Base-by-base conservation (phyloP, 2,888 invertebrate genomes). In the Hyles lineata region DNA sequence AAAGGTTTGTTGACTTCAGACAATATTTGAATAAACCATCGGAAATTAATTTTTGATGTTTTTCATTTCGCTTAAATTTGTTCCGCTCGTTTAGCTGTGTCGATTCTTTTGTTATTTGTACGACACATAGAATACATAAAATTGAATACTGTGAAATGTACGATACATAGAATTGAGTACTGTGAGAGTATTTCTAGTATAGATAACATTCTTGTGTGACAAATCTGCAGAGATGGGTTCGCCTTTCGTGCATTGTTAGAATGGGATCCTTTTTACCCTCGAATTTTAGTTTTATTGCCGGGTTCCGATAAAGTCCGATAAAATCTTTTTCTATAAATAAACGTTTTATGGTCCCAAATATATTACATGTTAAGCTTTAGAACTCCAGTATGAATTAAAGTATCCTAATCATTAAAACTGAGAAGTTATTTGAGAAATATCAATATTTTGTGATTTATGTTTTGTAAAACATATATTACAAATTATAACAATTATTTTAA, bases 1-100 rank as follows among this genome's bases (percentile, higher is more conserved):
- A 83, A 83, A 80, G 82, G 78, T 86, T 87, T 86, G 89, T 90
- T 89, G 86, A 89, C 86, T 90, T 83, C 88, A 83, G 91, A 90
- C 89, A 92, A 90, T 84, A 84, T 86, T 84, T 84, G 75, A 85
- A 85, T 85, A 85, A 85, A 86, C 79, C 80, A 83, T 83, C 78
- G 79, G 77, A 80, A 79, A 83, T 80, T 76, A 78, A 74, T 75
- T 78, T 73, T 70, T 75, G 59, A 78, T 72, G 77, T 84, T 85
- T 85, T 79, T 70, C 35, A 73, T 73, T 35, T 62, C 61, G 23
- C 35, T 5, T 43, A 52, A 55, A 32, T 72, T 50, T 32, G 29
- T 60, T 72, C 52, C 59, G 60, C 17, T n/a, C 23, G 21, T 43
- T 62, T 19, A 52, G 43, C 17, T 61, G 25, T 43, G 23, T 52